Evolutionary conservation across 2,888 invertebrate genomes (phyloP).

Genomic region (Morpho achilles): DNA sequence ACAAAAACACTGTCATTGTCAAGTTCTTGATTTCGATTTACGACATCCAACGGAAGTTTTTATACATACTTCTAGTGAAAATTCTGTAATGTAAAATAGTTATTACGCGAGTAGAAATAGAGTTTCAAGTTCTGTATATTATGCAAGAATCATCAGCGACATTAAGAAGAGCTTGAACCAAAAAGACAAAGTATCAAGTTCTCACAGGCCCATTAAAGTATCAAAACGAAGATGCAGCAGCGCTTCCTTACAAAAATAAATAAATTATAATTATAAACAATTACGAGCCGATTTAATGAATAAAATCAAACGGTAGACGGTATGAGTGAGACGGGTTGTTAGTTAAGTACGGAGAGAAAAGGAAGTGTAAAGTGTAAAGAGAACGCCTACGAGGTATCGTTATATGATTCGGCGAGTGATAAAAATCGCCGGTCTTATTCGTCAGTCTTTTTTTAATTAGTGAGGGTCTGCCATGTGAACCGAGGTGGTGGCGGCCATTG

Average conservation of each 20-base stretch:
- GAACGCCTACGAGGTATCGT: conserved; percentile 69
- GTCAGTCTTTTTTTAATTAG: conserved; percentile 76
- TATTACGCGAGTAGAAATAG: conserved; percentile 6
- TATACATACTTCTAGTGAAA: conserved; percentile 29
- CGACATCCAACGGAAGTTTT: conserved; percentile 40
- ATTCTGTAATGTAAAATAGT: not conserved
- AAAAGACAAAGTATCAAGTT: conserved; percentile 62
- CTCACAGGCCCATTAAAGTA: conserved; percentile 63
- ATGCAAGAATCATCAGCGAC: conserved; percentile 2
- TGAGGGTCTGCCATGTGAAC: conserved; percentile 73
- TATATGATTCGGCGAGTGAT: conserved; percentile 74
- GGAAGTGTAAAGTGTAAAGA: conserved; percentile 45
- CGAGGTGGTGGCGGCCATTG: conserved; percentile 64
- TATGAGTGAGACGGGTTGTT: conserved; percentile 48
- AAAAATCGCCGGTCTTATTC: conserved; percentile 78
- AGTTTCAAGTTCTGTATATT: conserved; percentile 20
- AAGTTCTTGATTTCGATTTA: conserved; percentile 62
- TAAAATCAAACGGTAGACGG: conserved; percentile 52
- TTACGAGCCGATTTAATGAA: conserved; percentile 68
- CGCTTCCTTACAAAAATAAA: conserved; percentile 58
- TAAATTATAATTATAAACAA: conserved; percentile 76
- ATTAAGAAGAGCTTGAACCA: conserved; percentile 29
- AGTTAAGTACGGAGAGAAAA: conserved; percentile 43
- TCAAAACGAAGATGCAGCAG: conserved; percentile 58
- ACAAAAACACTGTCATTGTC: conserved; percentile 61